Evolutionary conservation across 2,797 vertebrate genomes (phyloP).

Genomic region (Etheostoma perlongum): DNA sequence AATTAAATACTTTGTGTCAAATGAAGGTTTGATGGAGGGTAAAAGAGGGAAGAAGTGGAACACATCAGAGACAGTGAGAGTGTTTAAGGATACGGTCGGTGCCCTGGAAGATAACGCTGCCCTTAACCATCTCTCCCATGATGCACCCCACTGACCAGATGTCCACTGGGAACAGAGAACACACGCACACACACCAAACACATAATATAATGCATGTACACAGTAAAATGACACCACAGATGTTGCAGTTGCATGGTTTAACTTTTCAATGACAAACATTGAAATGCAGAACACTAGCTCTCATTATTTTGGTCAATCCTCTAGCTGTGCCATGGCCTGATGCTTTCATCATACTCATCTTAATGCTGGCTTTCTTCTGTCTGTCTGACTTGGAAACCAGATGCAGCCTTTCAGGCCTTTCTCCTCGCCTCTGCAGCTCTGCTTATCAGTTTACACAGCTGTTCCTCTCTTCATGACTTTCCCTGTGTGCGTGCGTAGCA

Average conservation of each 20-base stretch:
- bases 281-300: slow-evolving; percentile 22
- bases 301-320: slow-evolving; percentile 30
- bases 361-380: slow-evolving; percentile 51
- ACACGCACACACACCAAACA: slow-evolving; percentile 39
- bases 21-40: slow-evolving; percentile 16
- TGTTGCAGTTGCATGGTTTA: slow-evolving; percentile 11
- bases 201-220: slow-evolving; percentile 12
- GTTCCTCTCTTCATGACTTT: slow-evolving; percentile 60
- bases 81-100: slow-evolving; percentile 97
- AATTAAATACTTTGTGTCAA: slow-evolving; percentile 11
- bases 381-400: slow-evolving; percentile 43
- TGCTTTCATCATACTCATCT: slow-evolving; percentile 62
- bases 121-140: slow-evolving; percentile 99
- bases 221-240: slow-evolving; percentile 9
- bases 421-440: slow-evolving; percentile 48
- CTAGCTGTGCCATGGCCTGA: slow-evolving; percentile 10
- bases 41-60: slow-evolving; percentile 19
- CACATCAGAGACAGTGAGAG: slow-evolving; percentile 26
- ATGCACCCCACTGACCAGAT: slow-evolving; percentile 99
- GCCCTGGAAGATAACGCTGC: slow-evolving; percentile 98
- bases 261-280: slow-evolving; percentile 21
- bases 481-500: slow-evolving; percentile 29
- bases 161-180: slow-evolving; percentile 93
- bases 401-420: slow-evolving; percentile 64
- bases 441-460: slow-evolving; percentile 83